Evolutionary conservation across 2,113 vertebrate species (phyloP).

Genomic region (Globicephala melas): DNA sequence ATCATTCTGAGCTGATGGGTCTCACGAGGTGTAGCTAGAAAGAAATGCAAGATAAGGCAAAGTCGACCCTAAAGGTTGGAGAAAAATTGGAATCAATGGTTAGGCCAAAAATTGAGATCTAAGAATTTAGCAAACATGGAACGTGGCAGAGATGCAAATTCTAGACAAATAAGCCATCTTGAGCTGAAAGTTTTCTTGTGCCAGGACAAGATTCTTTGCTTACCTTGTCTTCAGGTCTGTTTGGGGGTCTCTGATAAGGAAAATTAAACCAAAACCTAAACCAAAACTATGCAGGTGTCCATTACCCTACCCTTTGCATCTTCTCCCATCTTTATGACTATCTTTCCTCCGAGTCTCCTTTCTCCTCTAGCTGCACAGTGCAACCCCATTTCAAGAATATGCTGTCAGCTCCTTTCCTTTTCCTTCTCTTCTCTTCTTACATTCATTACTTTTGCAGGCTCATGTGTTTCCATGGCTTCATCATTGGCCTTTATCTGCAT

Average conservation of each 20-base stretch:
- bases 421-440: neutral
- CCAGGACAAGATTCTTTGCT: neutral
- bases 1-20: neutral
- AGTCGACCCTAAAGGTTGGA: neutral
- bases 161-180: neutral
- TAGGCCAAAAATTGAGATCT: neutral
- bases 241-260: neutral
- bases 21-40: neutral
- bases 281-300: fast-evolving
- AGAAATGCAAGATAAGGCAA: neutral
- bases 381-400: neutral
- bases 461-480: neutral
- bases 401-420: neutral
- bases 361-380: neutral
- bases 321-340: fast-evolving
- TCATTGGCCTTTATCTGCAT: neutral
- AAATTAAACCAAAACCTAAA: neutral
- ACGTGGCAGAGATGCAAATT: neutral
- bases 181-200: neutral
- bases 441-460: neutral
- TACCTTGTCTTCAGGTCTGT: neutral
- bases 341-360: no score
- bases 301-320: neutral
- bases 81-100: neutral
- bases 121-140: neutral